These are phyloP conservation scores for Nymphalis polychloros DNA, from an alignment of 2,888 invertebrate species.

Conservation along the genomic window DNA sequence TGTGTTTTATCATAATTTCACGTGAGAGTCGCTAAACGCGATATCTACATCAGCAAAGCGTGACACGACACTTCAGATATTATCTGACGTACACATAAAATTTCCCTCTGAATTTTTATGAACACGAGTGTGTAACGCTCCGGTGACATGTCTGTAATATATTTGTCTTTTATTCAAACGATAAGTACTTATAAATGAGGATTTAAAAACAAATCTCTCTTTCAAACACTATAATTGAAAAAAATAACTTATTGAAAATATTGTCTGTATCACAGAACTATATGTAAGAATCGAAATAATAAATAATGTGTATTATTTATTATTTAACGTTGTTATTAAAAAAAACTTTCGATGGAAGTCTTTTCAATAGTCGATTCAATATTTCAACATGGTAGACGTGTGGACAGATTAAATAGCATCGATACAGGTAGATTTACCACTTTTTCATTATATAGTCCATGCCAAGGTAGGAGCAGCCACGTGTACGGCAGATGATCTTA, in stretches of 20 bases:
- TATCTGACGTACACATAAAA: constrained; percentile 31
- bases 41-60: constrained; percentile 29
- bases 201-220: not conserved
- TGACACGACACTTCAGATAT: constrained; percentile 37
- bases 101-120: constrained; percentile 38
- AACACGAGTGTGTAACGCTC: constrained; percentile 33
- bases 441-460: no score
- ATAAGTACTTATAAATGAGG: constrained; percentile 15
- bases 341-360: no score
- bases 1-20: constrained; percentile 2
- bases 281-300: no score
- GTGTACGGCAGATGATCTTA: not conserved
- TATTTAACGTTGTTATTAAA: no score
- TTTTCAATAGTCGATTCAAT: no score
- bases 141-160: constrained; percentile 29
- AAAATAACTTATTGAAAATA: no score
- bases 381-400: no score
- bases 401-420: no score
- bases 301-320: no score
- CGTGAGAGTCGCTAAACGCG: constrained; percentile 3
- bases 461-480: no score
- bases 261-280: no score
- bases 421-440: no score
- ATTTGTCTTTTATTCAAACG: constrained; percentile 27
- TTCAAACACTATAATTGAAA: not conserved